These are phyloP conservation scores for Scaptomyza reducta DNA, from an alignment of 2,888 invertebrate species.

Conservation along the genomic window DNA sequence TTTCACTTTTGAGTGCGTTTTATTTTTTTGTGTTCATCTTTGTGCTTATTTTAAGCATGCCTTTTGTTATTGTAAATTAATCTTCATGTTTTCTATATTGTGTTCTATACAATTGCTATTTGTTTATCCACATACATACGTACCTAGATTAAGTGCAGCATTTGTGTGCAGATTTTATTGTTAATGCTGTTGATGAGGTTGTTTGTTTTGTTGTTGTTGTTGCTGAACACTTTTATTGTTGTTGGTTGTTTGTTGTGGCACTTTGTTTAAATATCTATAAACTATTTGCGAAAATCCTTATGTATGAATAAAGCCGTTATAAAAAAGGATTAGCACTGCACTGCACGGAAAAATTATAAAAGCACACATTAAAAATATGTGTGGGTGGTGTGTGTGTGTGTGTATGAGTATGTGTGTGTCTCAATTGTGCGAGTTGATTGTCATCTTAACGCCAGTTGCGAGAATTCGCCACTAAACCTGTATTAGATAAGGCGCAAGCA, in stretches of 20 bases:
- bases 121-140: constrained; percentile 11
- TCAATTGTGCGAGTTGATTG: constrained; percentile 20
- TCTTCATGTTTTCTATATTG: constrained; percentile 3
- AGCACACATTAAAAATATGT: constrained; percentile 15
- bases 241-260: constrained; percentile 36
- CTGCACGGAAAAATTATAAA: constrained; percentile 32
- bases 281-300: constrained; percentile 54
- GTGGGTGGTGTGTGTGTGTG: not conserved
- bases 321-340: constrained; percentile 51
- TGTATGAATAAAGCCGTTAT: constrained; percentile 50
- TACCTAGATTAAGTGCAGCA: constrained; percentile 42
- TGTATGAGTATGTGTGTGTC: not conserved
- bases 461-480: constrained; percentile 63
- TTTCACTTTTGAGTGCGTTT: constrained; percentile 42
- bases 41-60: not conserved
- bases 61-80: constrained; percentile 22
- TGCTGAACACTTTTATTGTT: constrained; percentile 58
- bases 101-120: not conserved
- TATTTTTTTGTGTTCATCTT: not conserved
- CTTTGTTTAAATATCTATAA: constrained; percentile 21
- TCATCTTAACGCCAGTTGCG: constrained; percentile 35
- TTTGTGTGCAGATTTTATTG: constrained; percentile 20
- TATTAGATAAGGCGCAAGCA: constrained; percentile 25
- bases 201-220: constrained; percentile 29
- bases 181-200: constrained; percentile 20